phyloP scores from a whole-genome alignment of 2,888 invertebrate genomes.

The Xylocampa areola region DNA sequence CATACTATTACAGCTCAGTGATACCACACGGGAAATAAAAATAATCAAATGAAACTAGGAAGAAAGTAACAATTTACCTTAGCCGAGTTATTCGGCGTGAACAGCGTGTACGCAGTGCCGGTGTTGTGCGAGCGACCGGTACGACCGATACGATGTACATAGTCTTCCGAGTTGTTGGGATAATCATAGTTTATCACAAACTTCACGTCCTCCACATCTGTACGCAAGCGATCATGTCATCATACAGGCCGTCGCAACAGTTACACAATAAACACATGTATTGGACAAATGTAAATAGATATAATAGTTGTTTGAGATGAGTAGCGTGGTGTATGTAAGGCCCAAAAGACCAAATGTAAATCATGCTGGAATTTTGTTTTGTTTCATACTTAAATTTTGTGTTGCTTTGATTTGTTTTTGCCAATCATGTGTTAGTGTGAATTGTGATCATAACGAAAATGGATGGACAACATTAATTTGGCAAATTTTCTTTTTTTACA shows the following conservation, averaged over 20 bases:
- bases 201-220: slow-evolving; percentile 99
- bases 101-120: slow-evolving; percentile 98
- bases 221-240: slow-evolving; percentile 50
- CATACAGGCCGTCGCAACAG: neutral
- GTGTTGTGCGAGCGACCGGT: slow-evolving; percentile 98
- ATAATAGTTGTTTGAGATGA: slow-evolving; percentile 42
- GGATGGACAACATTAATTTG: slow-evolving; percentile 3
- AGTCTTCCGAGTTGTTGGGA: slow-evolving; percentile 99
- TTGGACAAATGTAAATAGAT: slow-evolving; percentile 43
- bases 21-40: no score
- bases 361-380: neutral
- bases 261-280: slow-evolving; percentile 30
- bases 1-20: no score
- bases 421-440: no score
- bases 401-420: no score
- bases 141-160: slow-evolving; percentile 98
- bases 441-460: no score
- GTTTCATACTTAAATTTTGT: no score
- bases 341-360: slow-evolving; percentile 2
- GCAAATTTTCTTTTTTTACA: neutral
- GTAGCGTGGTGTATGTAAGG: slow-evolving; percentile 21
- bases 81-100: slow-evolving; percentile 96
- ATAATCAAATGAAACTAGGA: no score
- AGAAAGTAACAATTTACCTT: slow-evolving; percentile 86
- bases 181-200: slow-evolving; percentile 99